A percentile compares a stretch with the other conserved stretches of the same genome.
Evolutionary conservation across 2,113 vertebrate genomes (phyloP).

Genomic region (Syrrhaptes paradoxus): DNA sequence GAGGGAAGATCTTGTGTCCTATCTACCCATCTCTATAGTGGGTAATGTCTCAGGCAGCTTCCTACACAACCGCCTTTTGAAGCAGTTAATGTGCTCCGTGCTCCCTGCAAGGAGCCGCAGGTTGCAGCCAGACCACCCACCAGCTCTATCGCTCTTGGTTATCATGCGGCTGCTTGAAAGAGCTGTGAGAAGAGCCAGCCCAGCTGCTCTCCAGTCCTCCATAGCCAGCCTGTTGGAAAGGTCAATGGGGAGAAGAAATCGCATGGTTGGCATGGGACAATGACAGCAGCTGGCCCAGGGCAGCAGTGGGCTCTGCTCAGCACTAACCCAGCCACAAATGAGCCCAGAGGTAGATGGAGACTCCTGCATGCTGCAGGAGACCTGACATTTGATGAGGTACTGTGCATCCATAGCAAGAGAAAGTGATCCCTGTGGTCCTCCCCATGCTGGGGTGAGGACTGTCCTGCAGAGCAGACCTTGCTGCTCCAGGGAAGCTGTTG

Average conservation of each 20-base stretch:
- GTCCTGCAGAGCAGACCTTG: neutral
- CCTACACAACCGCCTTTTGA: neutral
- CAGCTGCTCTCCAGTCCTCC: neutral
- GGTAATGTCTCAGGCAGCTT: neutral
- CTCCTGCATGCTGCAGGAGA: fast-evolving
- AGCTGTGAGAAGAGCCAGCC: neutral
- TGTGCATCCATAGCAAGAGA: fast-evolving
- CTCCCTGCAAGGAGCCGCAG: neutral
- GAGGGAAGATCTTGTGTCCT: neutral
- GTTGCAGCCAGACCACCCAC: neutral
- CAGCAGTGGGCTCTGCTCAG: fast-evolving
- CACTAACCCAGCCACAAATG: fast-evolving
- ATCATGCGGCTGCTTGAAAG: neutral
- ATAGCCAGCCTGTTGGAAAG: fast-evolving
- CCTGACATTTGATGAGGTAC: neutral
- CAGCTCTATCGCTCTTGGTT: neutral
- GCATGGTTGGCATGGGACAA: neutral
- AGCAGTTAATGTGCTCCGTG: neutral
- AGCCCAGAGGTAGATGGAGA: neutral
- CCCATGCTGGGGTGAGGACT: fast-evolving
- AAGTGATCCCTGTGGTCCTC: neutral
- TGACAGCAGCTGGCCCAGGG: neutral
- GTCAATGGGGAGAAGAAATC: neutral
- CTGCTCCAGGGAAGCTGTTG: neutral
- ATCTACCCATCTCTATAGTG: neutral